Evolutionary conservation across 2,888 invertebrate genomes (phyloP), one percentile per base, ranked within the genome.

Genomic region (Pristionchus entomophagus): DNA sequence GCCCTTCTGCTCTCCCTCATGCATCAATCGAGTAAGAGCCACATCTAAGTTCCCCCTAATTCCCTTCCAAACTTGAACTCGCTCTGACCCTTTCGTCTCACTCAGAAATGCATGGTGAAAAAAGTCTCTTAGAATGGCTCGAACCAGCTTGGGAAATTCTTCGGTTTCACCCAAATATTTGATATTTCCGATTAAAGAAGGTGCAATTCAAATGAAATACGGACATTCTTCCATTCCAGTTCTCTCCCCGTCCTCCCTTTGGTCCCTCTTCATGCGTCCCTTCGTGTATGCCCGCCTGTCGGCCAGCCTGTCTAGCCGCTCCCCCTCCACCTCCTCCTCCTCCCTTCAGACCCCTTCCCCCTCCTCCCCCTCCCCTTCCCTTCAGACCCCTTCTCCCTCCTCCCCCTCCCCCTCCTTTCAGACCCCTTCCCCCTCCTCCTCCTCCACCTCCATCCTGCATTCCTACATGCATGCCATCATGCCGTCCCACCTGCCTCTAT

Each of bases 21-120:
- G 78, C 26, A 80, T 80, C 51, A 41, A 80, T 51, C 49, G 78
- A 80, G 78, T 80, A 51, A 80, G 78, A n/a, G 14, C 78, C 22
- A n/a, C n/a, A n/a, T n/a, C n/a, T 38, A n/a, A n/a, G 8, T 38
- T 26, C 51, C 41, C 45, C 77, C 29, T 49, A n/a, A 73, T 77
- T 49, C 45, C 77, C 35, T 35, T 35, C 35, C 12, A 32, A 62
- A 65, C 73, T 45, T 45, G 73, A 73, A 73, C 41, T 73, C 26
- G 2, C n/a, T 14, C 73, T 73, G 73, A 73, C 73, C 73, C n/a
- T n/a, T n/a, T n/a, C n/a, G n/a, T 45, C 41, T 45, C 73, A 56
- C 56, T 56, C 14, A 56, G 19, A 56, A 73, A 73, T 45, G 41
- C 73, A 73, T 45, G 73, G 19, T 26, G 26, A 73, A 73, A 73